phyloP scores from a whole-genome alignment of 2,797 vertebrate species.

The Lagodon rhomboides region DNA sequence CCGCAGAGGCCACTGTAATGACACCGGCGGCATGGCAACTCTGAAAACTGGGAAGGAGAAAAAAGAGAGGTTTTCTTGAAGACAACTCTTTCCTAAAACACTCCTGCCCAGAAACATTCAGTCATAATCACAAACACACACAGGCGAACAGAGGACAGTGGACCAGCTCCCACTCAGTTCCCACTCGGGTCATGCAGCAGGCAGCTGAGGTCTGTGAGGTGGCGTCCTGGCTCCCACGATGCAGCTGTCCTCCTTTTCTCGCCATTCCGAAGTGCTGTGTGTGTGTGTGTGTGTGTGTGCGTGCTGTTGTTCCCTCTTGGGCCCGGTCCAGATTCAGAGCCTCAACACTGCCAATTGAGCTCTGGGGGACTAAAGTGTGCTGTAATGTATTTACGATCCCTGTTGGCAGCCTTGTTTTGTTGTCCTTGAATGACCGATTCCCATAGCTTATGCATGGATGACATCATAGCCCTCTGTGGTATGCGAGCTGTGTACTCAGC shows the following conservation, averaged over 20 bases:
- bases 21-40: conserved; percentile 40
- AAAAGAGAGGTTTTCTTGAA: conserved; percentile 39
- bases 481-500: conserved; percentile 63
- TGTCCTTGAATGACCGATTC: conserved; percentile 81
- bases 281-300: conserved; percentile 71
- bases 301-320: conserved; percentile 77
- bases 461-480: conserved; percentile 74
- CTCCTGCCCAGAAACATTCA: conserved; percentile 54
- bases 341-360: conserved; percentile 75
- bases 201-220: conserved; percentile 71
- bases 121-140: conserved; percentile 59
- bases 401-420: conserved; percentile 70
- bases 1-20: conserved; percentile 45
- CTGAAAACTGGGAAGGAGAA: conserved; percentile 48
- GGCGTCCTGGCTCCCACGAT: conserved; percentile 71
- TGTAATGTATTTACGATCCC: conserved; percentile 84
- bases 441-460: conserved; percentile 67
- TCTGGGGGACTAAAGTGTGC: conserved; percentile 75
- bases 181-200: conserved; percentile 79
- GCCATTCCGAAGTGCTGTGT: conserved; percentile 64
- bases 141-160: conserved; percentile 41
- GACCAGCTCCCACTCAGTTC: conserved; percentile 70
- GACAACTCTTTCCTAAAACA: conserved; percentile 48
- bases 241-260: conserved; percentile 78
- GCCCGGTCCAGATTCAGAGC: conserved; percentile 71